Evolutionary conservation across 2,888 invertebrate species (phyloP).

Genomic region (Troides helena): DNA sequence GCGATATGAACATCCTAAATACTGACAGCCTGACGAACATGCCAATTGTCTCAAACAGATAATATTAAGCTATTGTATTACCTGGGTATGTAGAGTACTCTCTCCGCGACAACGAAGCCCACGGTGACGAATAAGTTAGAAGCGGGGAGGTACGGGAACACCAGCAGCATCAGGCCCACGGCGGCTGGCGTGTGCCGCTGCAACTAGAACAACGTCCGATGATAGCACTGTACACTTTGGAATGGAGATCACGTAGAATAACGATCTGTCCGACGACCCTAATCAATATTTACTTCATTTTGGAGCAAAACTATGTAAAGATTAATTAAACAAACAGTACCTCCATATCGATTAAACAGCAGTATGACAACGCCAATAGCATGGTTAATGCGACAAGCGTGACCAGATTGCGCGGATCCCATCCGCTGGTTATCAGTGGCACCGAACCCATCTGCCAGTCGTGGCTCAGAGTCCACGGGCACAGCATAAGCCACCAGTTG

Average conservation of each 20-base stretch:
- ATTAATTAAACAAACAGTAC: conserved; percentile 56
- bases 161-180: conserved; percentile 85
- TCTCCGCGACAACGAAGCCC: conserved; percentile 92
- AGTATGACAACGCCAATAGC: conserved; percentile 81
- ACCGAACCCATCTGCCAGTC: conserved; percentile 96
- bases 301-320: too few relatives aligned
- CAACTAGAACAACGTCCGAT: conserved; percentile 55
- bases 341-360: conserved; percentile 84
- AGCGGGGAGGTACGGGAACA: conserved; percentile 92
- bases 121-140: conserved; percentile 90
- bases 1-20: too few relatives aligned
- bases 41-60: neutral
- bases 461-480: conserved; percentile 88
- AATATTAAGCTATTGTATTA: conserved; percentile 47
- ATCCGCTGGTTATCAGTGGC: conserved; percentile 83
- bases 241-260: too few relatives aligned
- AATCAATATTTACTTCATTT: too few relatives aligned
- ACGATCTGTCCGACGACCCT: too few relatives aligned
- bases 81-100: conserved; percentile 94
- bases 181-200: conserved; percentile 85
- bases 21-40: neutral
- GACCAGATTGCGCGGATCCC: conserved; percentile 87
- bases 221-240: too few relatives aligned
- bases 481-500: conserved; percentile 91
- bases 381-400: conserved; percentile 84